Conservation (phyloP, 2,113 vertebrate species). For the Redunca redunca region DNA sequence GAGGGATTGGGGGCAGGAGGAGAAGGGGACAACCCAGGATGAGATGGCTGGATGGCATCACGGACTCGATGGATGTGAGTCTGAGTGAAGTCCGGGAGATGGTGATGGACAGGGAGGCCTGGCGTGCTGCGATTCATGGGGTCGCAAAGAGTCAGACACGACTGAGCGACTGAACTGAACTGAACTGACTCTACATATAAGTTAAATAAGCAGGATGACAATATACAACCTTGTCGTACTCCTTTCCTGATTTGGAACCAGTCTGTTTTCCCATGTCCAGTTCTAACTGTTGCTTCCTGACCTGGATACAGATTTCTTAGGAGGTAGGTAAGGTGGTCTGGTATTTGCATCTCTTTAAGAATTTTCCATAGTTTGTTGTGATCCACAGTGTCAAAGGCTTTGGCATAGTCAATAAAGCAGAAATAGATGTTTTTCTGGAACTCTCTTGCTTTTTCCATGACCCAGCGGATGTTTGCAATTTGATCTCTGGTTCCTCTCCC, state of each 20-base stretch:
- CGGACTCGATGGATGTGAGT: too few species aligned
- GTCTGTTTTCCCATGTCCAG: not conserved
- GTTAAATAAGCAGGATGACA: not conserved
- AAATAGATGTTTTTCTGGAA: not conserved
- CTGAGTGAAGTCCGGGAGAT: too few species aligned
- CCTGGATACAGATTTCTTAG: not conserved
- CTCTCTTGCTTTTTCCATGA: not conserved
- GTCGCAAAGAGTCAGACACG: too few species aligned
- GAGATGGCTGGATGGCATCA: too few species aligned
- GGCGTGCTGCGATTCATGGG: too few species aligned
- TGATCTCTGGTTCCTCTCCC: not conserved
- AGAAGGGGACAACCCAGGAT: too few species aligned
- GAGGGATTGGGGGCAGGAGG: too few species aligned
- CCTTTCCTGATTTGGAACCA: not conserved
- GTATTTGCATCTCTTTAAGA: not conserved
- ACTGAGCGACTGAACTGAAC: too few species aligned
- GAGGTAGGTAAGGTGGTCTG: not conserved
- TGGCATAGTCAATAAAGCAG: not conserved
- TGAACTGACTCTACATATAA: not conserved
- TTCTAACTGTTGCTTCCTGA: not conserved
- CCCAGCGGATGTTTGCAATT: not conserved
- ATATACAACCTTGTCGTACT: not conserved
- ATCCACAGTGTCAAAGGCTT: not conserved
- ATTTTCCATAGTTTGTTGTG: not conserved
- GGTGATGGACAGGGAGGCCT: too few species aligned